A percentile compares a stretch with the other conserved stretches of the same genome.
phyloP scores from a whole-genome alignment of 2,888 invertebrate genomes.

The Scaptomyza flava region DNA sequence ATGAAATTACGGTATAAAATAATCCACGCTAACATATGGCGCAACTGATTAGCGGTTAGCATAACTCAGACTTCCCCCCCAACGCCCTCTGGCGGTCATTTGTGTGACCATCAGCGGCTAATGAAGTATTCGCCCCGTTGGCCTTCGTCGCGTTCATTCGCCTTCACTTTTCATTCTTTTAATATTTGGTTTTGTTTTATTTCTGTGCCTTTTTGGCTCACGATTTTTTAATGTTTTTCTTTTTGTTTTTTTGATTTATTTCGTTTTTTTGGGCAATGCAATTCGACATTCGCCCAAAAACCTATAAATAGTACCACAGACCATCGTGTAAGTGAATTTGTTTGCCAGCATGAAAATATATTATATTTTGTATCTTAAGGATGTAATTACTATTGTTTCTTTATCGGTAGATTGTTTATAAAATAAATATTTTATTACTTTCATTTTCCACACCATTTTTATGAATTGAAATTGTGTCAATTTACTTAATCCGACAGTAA shows the following conservation, averaged over 20 bases:
- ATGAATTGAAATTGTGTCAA: too few species aligned
- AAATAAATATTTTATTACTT: too few species aligned
- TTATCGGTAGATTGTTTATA: background rate
- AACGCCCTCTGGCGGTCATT: constrained; percentile 2
- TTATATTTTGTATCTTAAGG: background rate
- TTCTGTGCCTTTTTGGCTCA: background rate
- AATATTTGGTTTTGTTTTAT: background rate
- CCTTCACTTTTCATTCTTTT: constrained; percentile 7
- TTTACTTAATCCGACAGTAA: too few species aligned
- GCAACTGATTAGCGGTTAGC: constrained; percentile 57
- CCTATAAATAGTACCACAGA: constrained; percentile 51
- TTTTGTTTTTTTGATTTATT: constrained; percentile 1
- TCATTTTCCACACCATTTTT: too few species aligned
- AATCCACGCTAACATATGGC: constrained; percentile 76
- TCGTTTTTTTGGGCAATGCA: constrained; percentile 35
- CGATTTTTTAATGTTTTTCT: constrained; percentile 8
- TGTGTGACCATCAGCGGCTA: constrained; percentile 32
- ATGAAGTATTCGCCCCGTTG: constrained; percentile 59
- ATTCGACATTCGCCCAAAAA: constrained; percentile 55
- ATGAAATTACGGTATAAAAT: constrained; percentile 24
- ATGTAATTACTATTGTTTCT: constrained; percentile 1
- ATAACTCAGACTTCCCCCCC: constrained; percentile 19
- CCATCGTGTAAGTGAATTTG: constrained; percentile 5
- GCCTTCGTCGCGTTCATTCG: constrained; percentile 63
- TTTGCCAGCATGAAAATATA: background rate